Conservation (phyloP, 2,797 vertebrate species). For the Sciaenops ocellatus region DNA sequence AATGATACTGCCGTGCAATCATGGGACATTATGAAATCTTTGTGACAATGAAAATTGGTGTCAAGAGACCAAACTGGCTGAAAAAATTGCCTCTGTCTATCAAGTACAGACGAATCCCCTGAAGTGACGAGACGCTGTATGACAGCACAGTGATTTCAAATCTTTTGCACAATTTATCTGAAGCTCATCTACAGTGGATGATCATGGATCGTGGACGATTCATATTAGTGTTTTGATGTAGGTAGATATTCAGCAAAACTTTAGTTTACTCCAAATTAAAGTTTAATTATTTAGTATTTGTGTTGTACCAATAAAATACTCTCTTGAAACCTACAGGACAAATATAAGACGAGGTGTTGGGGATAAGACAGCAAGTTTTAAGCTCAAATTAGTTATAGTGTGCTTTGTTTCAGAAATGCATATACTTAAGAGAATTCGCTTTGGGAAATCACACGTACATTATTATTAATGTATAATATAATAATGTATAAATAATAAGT, state of each 20-base stretch:
- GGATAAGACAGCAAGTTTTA: neutral
- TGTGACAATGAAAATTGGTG: constrained; percentile 42
- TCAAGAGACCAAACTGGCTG: constrained; percentile 28
- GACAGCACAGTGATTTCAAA: neutral
- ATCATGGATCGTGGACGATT: neutral
- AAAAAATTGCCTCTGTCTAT: constrained; percentile 27
- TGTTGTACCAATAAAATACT: neutral
- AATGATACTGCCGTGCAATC: constrained; percentile 37
- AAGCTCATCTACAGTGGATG: neutral
- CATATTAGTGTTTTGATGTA: neutral
- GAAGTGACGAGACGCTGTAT: neutral
- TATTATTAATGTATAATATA: no score
- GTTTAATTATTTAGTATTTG: neutral
- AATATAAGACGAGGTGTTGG: neutral
- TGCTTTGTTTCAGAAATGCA: no score
- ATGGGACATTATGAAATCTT: constrained; percentile 38
- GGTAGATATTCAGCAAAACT: neutral
- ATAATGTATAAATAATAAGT: no score
- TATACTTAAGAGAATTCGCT: no score
- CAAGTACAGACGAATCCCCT: neutral
- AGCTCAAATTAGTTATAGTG: no score
- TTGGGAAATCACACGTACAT: no score
- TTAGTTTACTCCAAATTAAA: neutral
- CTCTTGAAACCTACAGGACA: neutral
- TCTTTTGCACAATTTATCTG: neutral